A percentile compares a stretch with the other conserved stretches of the same genome.
phyloP scores from a whole-genome alignment of 2,888 invertebrate species.

The Pilophorus perplexus region DNA sequence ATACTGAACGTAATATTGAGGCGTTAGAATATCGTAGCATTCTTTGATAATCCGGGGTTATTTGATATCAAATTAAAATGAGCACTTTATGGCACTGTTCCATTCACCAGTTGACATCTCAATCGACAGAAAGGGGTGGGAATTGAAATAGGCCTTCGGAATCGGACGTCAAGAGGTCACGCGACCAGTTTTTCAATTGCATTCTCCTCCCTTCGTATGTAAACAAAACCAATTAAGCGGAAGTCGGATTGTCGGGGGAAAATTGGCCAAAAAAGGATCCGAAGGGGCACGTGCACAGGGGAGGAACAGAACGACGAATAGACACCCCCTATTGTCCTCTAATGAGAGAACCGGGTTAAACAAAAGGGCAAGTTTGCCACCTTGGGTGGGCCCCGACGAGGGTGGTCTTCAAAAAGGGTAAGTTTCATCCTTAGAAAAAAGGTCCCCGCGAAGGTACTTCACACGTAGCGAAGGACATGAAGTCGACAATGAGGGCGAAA shows the following conservation, averaged over 20 bases:
- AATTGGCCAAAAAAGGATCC: too few relatives aligned
- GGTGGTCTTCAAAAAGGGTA: constrained; percentile 17
- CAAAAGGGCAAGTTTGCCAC: constrained; percentile 36
- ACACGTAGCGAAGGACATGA: neutral
- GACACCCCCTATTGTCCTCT: constrained; percentile 22
- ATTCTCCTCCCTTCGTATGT: constrained; percentile 2
- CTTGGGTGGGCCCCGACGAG: constrained; percentile 30
- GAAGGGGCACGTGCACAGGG: constrained; percentile 23
- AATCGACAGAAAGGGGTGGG: too few relatives aligned
- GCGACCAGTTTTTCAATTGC: neutral
- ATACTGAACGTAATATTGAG: too few relatives aligned
- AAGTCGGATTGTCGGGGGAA: constrained; percentile 17
- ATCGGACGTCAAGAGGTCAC: neutral
- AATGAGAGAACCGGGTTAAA: constrained; percentile 33
- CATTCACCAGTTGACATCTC: neutral
- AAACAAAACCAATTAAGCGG: constrained; percentile 37
- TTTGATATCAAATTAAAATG: too few relatives aligned
- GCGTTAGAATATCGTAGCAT: too few relatives aligned
- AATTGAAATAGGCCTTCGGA: neutral
- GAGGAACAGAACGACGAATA: neutral
- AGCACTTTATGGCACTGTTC: neutral
- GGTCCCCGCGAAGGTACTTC: neutral
- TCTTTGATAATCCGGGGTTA: too few relatives aligned
- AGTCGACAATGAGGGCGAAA: constrained; percentile 36
- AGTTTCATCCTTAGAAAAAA: neutral